phyloP scores from a whole-genome alignment of 2,888 invertebrate species.

The Ormyrus pomaceus region DNA sequence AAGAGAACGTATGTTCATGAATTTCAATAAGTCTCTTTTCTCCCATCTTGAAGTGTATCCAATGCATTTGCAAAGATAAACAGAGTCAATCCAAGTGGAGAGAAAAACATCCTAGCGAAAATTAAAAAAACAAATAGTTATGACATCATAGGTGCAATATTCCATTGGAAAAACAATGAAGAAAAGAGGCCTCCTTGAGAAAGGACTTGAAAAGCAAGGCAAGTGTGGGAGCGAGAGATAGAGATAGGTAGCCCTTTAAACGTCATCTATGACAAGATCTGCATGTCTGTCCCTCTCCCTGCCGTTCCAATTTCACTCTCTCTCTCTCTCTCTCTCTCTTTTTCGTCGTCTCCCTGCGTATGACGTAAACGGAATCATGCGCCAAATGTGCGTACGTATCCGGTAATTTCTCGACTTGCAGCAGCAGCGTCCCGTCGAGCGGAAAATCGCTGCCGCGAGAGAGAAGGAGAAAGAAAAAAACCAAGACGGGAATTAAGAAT shows the following conservation, averaged over 20 bases:
- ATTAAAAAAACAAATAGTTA: slow-evolving; percentile 48
- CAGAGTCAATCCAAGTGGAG: not conserved
- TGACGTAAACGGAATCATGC: slow-evolving; percentile 64
- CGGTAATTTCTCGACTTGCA: slow-evolving; percentile 54
- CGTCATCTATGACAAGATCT: slow-evolving; percentile 45
- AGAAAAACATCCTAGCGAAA: slow-evolving; percentile 36
- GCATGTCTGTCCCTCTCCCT: slow-evolving; percentile 19
- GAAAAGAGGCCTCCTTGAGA: not conserved
- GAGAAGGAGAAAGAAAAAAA: slow-evolving; percentile 11
- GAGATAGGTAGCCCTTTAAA: slow-evolving; percentile 48
- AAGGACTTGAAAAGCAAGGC: not conserved
- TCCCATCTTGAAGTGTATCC: slow-evolving; percentile 8
- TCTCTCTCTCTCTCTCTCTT: slow-evolving; percentile 1
- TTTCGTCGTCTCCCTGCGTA: slow-evolving; percentile 10
- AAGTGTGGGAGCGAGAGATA: no score
- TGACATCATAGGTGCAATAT: slow-evolving; percentile 34
- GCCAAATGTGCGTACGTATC: slow-evolving; percentile 62
- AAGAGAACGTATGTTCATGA: not conserved
- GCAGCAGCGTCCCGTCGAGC: slow-evolving; percentile 20
- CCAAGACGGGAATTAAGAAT: slow-evolving; percentile 25
- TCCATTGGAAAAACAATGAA: slow-evolving; percentile 11
- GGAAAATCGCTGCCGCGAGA: slow-evolving; percentile 35
- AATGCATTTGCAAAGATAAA: slow-evolving; percentile 31
- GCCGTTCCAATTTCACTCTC: not conserved
- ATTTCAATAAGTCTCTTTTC: not conserved